These are phyloP conservation scores for Parapristionchus giblindavisi DNA, from an alignment of 2,888 invertebrate genomes.

Conservation along the genomic window DNA sequence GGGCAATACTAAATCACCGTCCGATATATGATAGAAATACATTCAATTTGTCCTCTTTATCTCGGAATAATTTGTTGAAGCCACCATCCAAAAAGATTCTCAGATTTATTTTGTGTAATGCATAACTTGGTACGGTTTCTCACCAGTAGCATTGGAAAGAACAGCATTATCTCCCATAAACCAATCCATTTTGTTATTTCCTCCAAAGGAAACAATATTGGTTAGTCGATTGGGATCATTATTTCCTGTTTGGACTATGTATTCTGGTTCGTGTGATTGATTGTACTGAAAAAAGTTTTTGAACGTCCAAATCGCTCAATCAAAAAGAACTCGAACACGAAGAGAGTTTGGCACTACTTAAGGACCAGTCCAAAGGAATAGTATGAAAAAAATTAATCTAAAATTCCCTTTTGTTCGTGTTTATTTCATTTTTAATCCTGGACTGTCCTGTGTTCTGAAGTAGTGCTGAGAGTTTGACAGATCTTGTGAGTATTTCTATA, in stretches of 20 bases:
- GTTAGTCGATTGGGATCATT: background rate
- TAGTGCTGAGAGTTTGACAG: background rate
- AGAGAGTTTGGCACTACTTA: too few relatives aligned
- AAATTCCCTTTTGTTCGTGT: background rate
- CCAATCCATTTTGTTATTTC: background rate
- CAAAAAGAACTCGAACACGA: too few relatives aligned
- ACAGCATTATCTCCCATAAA: conserved; percentile 1
- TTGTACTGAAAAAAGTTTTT: conserved; percentile 18
- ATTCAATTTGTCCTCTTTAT: background rate
- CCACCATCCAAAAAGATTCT: conserved; percentile 6
- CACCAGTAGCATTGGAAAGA: conserved; percentile 2
- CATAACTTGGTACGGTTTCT: background rate
- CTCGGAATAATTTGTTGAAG: conserved; percentile 17
- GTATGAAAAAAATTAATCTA: too few relatives aligned
- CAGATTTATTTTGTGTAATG: background rate
- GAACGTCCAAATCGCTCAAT: background rate
- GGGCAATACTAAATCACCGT: conserved; percentile 5
- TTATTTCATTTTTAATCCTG: background rate
- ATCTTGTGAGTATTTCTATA: background rate
- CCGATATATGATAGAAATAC: conserved; percentile 15
- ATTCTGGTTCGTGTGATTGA: conserved; percentile 29
- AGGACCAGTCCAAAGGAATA: too few relatives aligned
- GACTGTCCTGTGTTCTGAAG: background rate
- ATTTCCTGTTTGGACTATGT: background rate
- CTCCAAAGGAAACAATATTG: conserved; percentile 6